These are phyloP conservation scores for Acanthopagrus latus DNA, from an alignment of 2,797 vertebrate species.

Conservation along the genomic window DNA sequence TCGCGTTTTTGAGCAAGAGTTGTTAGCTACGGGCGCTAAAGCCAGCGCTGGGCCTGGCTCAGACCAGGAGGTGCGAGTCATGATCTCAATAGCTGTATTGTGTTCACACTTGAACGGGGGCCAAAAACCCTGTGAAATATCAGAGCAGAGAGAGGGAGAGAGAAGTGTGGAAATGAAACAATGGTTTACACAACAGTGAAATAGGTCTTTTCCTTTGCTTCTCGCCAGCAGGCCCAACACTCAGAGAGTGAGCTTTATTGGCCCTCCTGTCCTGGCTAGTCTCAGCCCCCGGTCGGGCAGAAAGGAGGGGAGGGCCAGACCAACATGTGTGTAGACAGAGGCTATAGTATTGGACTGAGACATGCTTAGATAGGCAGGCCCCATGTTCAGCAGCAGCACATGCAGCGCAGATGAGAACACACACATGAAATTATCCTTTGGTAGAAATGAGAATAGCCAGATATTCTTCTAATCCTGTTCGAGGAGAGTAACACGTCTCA, in stretches of 20 bases:
- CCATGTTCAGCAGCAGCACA: slow-evolving; percentile 56
- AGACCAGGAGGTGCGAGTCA: slow-evolving; percentile 73
- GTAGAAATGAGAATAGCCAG: slow-evolving; percentile 71
- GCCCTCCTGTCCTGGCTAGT: slow-evolving; percentile 73
- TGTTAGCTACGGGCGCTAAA: slow-evolving; percentile 69
- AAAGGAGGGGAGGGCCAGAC: slow-evolving; percentile 21
- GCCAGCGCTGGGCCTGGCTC: slow-evolving; percentile 42
- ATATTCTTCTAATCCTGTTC: slow-evolving; percentile 69
- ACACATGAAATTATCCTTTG: slow-evolving; percentile 57
- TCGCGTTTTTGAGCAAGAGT: slow-evolving; percentile 36
- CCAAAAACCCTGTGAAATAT: slow-evolving; percentile 84
- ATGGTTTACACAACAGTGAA: slow-evolving; percentile 85
- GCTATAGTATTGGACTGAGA: slow-evolving; percentile 15
- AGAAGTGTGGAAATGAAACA: slow-evolving; percentile 85
- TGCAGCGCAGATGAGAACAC: slow-evolving; percentile 58
- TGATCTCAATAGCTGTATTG: slow-evolving; percentile 86
- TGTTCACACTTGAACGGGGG: slow-evolving; percentile 81
- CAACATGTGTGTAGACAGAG: slow-evolving; percentile 30
- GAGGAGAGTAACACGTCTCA: slow-evolving; percentile 58
- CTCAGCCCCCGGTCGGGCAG: slow-evolving; percentile 56
- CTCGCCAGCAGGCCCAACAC: slow-evolving; percentile 69
- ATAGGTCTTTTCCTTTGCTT: slow-evolving; percentile 80
- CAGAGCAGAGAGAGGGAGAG: slow-evolving; percentile 70
- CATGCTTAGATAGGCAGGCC: slow-evolving; percentile 26
- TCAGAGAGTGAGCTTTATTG: slow-evolving; percentile 68